These are phyloP conservation scores for Phthorimaea operculella DNA, from an alignment of 1,140 invertebrate species.

Conservation along the genomic window DNA sequence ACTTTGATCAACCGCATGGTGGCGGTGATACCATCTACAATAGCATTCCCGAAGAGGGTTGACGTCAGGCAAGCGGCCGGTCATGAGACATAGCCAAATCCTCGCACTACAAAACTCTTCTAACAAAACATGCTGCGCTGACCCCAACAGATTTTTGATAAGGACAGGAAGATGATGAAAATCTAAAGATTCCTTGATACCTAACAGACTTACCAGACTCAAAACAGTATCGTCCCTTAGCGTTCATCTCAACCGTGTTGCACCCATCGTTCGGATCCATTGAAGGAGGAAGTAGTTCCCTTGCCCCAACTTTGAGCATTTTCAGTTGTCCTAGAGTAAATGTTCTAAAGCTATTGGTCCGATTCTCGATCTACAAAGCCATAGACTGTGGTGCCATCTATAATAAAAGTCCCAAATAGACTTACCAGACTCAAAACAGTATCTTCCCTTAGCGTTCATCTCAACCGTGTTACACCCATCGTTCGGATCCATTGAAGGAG, in stretches of 20 bases:
- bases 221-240: constrained; percentile 81
- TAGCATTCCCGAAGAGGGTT: no score
- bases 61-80: no score
- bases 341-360: constrained; percentile 68
- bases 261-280: constrained; percentile 79
- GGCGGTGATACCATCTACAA: no score
- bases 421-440: constrained; percentile 79
- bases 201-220: constrained; percentile 26
- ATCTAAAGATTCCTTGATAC: no score
- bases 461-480: constrained; percentile 80
- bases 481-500: constrained; percentile 74
- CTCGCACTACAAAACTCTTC: no score
- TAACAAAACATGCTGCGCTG: no score
- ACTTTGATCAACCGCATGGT: no score
- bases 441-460: constrained; percentile 75
- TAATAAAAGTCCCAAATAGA: no score
- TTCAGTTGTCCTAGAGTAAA: constrained; percentile 71
- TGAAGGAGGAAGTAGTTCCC: constrained; percentile 77
- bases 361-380: constrained; percentile 72
- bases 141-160: no score
- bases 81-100: no score
- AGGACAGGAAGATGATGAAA: no score
- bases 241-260: constrained; percentile 74
- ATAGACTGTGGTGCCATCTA: constrained; percentile 92
- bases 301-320: constrained; percentile 71